These are phyloP conservation scores for Lipotes vexillifer DNA, from an alignment of 2,113 vertebrate genomes.

Conservation along the genomic window DNA sequence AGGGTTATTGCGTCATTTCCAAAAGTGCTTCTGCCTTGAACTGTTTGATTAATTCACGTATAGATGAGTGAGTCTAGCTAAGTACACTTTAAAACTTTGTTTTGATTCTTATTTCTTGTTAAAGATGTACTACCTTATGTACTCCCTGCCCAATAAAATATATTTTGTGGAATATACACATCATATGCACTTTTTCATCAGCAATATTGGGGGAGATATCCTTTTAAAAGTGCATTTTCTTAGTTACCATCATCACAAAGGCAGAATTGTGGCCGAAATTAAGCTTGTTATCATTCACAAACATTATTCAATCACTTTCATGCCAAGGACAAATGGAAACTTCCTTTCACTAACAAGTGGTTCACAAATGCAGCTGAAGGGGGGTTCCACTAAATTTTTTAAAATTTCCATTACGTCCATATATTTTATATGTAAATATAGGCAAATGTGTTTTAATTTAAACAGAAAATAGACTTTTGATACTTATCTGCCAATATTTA, in stretches of 20 bases:
- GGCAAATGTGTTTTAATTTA: not conserved
- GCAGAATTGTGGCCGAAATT: not conserved
- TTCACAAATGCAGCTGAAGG: not conserved
- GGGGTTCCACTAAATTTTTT: not conserved
- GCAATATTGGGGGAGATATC: not conserved
- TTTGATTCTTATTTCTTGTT: not conserved
- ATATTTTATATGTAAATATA: not conserved
- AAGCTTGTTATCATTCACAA: not conserved
- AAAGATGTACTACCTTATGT: not conserved
- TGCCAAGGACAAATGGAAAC: not conserved
- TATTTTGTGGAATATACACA: not conserved
- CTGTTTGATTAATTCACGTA: not conserved
- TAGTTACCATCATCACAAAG: not conserved
- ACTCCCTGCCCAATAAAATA: not conserved
- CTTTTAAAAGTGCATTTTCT: not conserved
- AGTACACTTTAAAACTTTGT: not conserved
- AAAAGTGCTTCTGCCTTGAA: not conserved
- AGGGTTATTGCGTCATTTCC: not conserved
- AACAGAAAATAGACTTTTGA: not conserved
- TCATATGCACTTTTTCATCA: not conserved
- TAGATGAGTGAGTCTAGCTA: not conserved
- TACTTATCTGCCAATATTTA: not conserved
- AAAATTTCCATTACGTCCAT: not conserved
- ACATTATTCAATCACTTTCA: not conserved
- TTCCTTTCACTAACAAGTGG: not conserved